These are phyloP conservation scores for Menura novaehollandiae DNA, from an alignment of 2,113 vertebrate species.

Conservation along the genomic window DNA sequence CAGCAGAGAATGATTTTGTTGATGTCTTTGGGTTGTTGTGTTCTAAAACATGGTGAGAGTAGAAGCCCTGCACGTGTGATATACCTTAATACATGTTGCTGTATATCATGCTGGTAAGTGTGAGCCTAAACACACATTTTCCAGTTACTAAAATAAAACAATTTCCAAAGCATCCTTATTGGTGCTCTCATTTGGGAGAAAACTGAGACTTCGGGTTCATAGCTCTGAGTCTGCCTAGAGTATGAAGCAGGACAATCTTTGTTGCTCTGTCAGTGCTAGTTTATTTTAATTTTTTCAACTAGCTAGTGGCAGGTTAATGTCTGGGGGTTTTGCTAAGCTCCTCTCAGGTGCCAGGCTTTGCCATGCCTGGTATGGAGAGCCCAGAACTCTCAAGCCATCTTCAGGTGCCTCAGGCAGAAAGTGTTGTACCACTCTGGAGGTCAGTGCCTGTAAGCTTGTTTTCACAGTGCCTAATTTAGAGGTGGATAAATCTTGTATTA, in stretches of 20 bases:
- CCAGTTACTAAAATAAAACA: neutral
- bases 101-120: neutral
- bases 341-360: neutral
- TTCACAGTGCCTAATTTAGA: neutral
- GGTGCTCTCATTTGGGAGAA: neutral
- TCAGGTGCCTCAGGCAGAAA: neutral
- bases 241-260: neutral
- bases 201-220: neutral
- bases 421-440: neutral
- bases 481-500: neutral
- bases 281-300: neutral
- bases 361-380: neutral
- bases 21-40: neutral
- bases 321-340: neutral
- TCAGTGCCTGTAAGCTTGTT: neutral
- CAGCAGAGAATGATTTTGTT: neutral
- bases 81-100: neutral
- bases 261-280: neutral
- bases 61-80: neutral
- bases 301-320: neutral
- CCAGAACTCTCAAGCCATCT: neutral
- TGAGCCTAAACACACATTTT: neutral
- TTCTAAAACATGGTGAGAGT: neutral
- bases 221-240: neutral
- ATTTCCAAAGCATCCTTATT: neutral